Conservation (phyloP, 2,888 invertebrate genomes). For the Netelia inedita region DNA sequence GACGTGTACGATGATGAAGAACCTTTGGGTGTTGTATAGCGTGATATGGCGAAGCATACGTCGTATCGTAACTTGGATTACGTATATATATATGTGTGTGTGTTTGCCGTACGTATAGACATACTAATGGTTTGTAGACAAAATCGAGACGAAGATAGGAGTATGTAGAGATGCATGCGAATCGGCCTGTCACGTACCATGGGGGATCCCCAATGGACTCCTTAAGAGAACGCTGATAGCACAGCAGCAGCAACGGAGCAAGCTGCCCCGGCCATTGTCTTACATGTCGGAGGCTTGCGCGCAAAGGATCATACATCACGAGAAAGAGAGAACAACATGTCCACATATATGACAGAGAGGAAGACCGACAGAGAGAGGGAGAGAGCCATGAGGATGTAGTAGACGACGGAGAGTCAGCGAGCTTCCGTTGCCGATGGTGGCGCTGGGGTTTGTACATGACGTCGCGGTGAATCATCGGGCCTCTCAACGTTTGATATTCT, state of each 20-base stretch:
- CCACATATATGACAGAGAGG: not conserved
- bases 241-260: conserved; percentile 40
- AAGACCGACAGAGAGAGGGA: conserved; percentile 8
- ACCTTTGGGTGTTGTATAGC: conserved; percentile 43
- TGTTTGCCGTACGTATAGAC: not conserved
- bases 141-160: conserved; percentile 28
- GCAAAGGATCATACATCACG: conserved; percentile 69
- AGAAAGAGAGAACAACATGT: conserved; percentile 38
- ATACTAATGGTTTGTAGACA: conserved; percentile 9
- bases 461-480: conserved; percentile 78
- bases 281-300: conserved; percentile 74
- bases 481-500: conserved; percentile 74
- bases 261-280: conserved; percentile 76
- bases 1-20: conserved; percentile 65
- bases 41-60: conserved; percentile 18
- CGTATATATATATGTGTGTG: conserved; percentile 20
- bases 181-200: conserved; percentile 60
- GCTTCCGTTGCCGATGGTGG: conserved; percentile 47
- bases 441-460: conserved; percentile 71
- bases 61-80: conserved; percentile 6
- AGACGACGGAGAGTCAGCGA: conserved; percentile 48
- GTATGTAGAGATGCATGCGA: conserved; percentile 50
- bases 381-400: conserved; percentile 13
- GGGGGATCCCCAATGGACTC: conserved; percentile 53
- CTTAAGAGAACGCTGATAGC: conserved; percentile 57